Base-by-base conservation (phyloP, 37 sponge, comb jelly and placozoan genomes). In the Diacarnus erythraeanus region DNA sequence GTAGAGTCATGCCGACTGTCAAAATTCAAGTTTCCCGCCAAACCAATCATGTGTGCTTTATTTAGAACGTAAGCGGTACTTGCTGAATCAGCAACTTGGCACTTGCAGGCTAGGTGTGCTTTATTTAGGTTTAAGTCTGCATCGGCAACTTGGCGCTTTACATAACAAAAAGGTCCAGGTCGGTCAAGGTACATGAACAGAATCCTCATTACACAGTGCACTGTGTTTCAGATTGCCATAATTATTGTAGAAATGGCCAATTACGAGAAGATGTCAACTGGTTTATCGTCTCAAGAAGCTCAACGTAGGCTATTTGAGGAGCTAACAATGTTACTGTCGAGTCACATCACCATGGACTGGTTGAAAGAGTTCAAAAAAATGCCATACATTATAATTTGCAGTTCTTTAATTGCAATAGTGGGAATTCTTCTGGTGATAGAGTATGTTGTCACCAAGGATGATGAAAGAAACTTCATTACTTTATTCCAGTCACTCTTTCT, bases 211-310 rank as follows among this genome's bases (percentile, higher is more conserved):
- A n/a, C n/a, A n/a, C n/a, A n/a, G n/a, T n/a, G n/a, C n/a, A n/a
- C n/a, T n/a, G n/a, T n/a, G n/a, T n/a, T n/a, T n/a, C n/a, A n/a
- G n/a, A n/a, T n/a, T n/a, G n/a, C n/a, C n/a, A n/a, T n/a, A n/a
- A n/a, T n/a, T n/a, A 47, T 15, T 47, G 12, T 6, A 15, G 51
- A 47, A 47, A 47, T 47, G 51, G 51, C 51, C 51, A 47, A 12
- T 30, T 22, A 63, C 17, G 30, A 27, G 20, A 63, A 47, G 51
- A 47, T 6, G 51, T n/a, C n/a, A n/a, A 3, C 42, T 23, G 84
- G 86, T 5, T 64, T 86, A 34, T 63, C 67, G 0, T 86, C 86
- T 2, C 74, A 79, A 1, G 75, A 74, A 29, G 86, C 86, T 42
- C 86, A 86, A 43, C 21, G 40, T 42, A 29, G 47, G 34, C 58